Percentiles rank a stretch among this genome's conserved stretches.
Conservation (phyloP, 1,140 invertebrate species). For the Steinernema feltiae region DNA sequence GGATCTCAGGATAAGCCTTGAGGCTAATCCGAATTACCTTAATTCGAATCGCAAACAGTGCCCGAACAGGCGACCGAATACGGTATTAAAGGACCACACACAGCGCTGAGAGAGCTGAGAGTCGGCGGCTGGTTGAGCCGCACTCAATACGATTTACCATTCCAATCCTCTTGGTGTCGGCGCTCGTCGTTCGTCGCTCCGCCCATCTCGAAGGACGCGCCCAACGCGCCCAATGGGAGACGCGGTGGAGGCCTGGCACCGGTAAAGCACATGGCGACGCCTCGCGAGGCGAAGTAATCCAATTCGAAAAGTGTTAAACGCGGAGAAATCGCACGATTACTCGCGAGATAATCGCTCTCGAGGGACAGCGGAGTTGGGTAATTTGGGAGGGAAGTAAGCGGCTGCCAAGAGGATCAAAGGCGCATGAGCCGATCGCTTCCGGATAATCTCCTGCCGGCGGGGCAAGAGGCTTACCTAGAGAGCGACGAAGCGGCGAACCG, state of each 20-base stretch:
- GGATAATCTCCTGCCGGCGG: not conserved
- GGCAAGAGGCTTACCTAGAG: not conserved
- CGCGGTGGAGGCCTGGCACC: not conserved
- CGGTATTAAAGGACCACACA: conserved; percentile 1
- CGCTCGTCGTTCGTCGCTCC: not conserved
- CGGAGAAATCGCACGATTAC: not conserved
- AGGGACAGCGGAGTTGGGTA: not conserved
- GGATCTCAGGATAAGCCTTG: not conserved
- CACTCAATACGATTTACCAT: conserved; percentile 1
- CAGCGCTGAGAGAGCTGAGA: not conserved
- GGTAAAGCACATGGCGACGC: too few species aligned
- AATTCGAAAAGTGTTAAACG: not conserved
- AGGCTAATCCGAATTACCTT: conserved; percentile 11
- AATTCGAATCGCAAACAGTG: conserved; percentile 9
- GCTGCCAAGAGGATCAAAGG: not conserved
- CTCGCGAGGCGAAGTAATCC: too few species aligned
- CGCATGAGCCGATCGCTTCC: not conserved
- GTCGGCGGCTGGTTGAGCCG: conserved; percentile 7
- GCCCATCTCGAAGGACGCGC: too few species aligned
- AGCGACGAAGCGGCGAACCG: not conserved
- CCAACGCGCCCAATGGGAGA: not conserved
- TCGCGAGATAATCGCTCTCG: not conserved
- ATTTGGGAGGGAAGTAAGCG: not conserved
- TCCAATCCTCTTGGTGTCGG: not conserved
- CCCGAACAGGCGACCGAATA: not conserved